phyloP scores from a whole-genome alignment of 2,113 vertebrate genomes.

The Rostratula benghalensis region DNA sequence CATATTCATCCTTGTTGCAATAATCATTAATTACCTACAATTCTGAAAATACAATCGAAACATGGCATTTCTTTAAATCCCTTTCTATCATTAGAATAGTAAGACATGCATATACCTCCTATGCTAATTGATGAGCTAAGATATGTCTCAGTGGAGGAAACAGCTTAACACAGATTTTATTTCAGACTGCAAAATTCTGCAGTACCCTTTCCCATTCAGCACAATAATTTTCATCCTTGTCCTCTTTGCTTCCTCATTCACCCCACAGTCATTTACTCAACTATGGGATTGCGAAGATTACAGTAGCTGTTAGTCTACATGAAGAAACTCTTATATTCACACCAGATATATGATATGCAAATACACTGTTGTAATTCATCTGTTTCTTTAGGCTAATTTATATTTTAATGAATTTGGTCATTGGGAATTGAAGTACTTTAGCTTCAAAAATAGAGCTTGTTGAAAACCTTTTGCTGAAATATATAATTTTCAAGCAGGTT shows the following conservation, averaged over 20 bases:
- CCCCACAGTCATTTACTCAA: background rate
- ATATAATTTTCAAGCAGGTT: constrained; percentile 12
- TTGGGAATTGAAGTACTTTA: constrained; percentile 39
- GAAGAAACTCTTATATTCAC: constrained; percentile 3
- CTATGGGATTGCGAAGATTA: background rate
- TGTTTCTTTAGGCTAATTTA: constrained; percentile 58
- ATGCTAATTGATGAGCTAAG: background rate
- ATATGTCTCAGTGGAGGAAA: background rate
- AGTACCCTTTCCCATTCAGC: background rate
- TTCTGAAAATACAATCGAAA: constrained; percentile 6
- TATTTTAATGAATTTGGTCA: constrained; percentile 58
- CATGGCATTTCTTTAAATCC: background rate
- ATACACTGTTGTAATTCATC: constrained; percentile 38
- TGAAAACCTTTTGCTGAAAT: constrained; percentile 43
- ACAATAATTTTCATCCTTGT: constrained; percentile 3
- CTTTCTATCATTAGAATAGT: background rate
- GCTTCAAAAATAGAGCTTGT: constrained; percentile 34
- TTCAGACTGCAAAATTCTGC: constrained; percentile 29
- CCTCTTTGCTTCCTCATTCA: background rate
- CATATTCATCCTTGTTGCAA: background rate
- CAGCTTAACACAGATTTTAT: background rate
- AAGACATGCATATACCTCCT: background rate
- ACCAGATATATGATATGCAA: constrained; percentile 18
- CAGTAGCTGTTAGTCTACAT: background rate
- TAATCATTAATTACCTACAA: background rate